Conservation (phyloP, 2,113 vertebrate genomes). For the Sclerurus mexicanus region DNA sequence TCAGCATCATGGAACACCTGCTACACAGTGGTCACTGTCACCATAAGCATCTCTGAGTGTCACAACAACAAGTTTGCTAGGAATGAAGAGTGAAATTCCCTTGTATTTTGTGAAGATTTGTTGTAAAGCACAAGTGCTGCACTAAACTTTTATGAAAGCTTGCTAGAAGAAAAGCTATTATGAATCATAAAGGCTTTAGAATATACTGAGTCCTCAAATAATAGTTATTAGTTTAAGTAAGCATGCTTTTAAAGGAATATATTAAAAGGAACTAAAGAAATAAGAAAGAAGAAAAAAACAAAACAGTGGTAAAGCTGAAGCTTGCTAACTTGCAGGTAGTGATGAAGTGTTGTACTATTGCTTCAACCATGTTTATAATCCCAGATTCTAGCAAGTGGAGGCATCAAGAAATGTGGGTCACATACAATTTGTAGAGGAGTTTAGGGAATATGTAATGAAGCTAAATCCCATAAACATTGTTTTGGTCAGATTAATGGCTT, state of each 20-base stretch:
- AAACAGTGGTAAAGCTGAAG: not conserved
- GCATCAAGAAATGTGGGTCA: not conserved
- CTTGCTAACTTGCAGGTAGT: not conserved
- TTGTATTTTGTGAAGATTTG: conserved; percentile 1
- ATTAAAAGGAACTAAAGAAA: not conserved
- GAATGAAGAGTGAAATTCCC: conserved; percentile 6
- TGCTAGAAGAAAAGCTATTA: conserved; percentile 10
- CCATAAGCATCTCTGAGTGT: not conserved
- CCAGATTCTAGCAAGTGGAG: not conserved
- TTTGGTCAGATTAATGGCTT: not conserved
- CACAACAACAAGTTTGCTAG: conserved; percentile 5
- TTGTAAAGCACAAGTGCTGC: not conserved
- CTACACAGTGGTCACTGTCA: conserved; percentile 19
- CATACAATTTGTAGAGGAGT: not conserved
- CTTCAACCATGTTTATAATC: not conserved
- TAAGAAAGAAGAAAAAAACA: not conserved
- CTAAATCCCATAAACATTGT: not conserved
- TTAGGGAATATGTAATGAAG: not conserved
- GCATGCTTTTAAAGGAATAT: not conserved
- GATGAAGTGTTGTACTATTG: not conserved
- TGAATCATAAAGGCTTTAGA: conserved; percentile 8
- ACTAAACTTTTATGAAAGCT: not conserved
- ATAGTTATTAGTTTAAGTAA: conserved; percentile 16
- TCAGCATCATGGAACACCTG: conserved; percentile 6
- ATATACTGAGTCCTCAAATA: not conserved